Conservation (phyloP, 2,113 vertebrate genomes). For the Colistium nudipinnis region DNA sequence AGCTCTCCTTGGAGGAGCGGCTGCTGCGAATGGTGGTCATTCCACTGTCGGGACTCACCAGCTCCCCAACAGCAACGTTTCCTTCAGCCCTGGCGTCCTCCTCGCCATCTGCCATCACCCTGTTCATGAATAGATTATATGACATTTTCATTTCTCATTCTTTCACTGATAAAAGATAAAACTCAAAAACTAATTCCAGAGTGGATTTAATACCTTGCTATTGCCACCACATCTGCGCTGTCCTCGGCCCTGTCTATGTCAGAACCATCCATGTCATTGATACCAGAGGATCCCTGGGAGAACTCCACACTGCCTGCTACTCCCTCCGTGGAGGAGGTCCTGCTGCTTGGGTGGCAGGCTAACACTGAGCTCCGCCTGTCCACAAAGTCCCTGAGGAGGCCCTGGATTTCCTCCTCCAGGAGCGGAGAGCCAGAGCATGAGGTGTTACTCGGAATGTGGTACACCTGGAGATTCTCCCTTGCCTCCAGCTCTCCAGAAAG, state of each 20-base stretch:
- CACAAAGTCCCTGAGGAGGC: conserved; percentile 87
- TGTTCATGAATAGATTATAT: conserved; percentile 40
- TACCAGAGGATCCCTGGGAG: conserved; percentile 94
- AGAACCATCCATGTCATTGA: conserved; percentile 91
- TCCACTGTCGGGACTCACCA: conserved; percentile 93
- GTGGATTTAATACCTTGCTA: conserved; percentile 62
- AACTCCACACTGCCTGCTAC: conserved; percentile 94
- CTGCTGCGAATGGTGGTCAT: conserved; percentile 93
- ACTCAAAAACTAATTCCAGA: background rate
- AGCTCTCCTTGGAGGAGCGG: conserved; percentile 94
- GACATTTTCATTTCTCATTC: background rate
- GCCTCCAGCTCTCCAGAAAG: conserved; percentile 84
- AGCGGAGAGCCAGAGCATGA: conserved; percentile 59
- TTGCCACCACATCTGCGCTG: conserved; percentile 41
- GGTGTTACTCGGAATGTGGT: conserved; percentile 72
- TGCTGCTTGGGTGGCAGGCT: conserved; percentile 84
- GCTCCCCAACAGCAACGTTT: conserved; percentile 78
- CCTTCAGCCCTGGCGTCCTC: conserved; percentile 65
- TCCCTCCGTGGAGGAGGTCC: conserved; percentile 94
- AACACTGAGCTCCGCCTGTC: conserved; percentile 85
- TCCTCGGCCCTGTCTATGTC: conserved; percentile 82
- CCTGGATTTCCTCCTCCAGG: conserved; percentile 83
- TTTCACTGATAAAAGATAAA: background rate
- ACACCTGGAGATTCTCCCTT: conserved; percentile 86
- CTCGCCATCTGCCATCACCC: conserved; percentile 81